phyloP scores from a whole-genome alignment of 2,113 vertebrate species.

The Lucifuga dentata region DNA sequence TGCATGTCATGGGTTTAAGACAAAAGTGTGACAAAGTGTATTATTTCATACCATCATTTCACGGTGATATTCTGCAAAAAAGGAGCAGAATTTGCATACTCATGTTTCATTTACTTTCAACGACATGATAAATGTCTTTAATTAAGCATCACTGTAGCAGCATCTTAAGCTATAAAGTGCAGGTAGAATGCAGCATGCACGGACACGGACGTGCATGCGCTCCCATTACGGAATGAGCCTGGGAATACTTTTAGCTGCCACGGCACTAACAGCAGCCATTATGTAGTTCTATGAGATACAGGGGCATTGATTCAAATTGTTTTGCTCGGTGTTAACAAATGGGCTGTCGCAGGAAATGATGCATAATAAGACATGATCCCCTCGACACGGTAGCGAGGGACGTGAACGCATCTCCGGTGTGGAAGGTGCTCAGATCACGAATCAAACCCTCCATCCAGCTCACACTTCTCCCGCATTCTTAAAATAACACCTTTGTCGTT shows the following conservation, averaged over 20 bases:
- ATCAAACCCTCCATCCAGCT: constrained; percentile 23
- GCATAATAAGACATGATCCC: constrained; percentile 51
- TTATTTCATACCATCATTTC: constrained; percentile 21
- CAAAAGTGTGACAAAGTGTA: neutral
- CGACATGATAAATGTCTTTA: constrained; percentile 56
- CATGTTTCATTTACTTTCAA: constrained; percentile 27
- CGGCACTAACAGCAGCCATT: constrained; percentile 62
- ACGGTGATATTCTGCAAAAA: no score
- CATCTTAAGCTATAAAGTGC: constrained; percentile 32
- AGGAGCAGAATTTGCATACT: neutral
- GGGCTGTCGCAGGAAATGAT: constrained; percentile 63
- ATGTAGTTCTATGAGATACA: constrained; percentile 48
- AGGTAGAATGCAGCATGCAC: constrained; percentile 25
- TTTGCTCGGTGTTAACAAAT: constrained; percentile 66
- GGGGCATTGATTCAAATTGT: constrained; percentile 63
- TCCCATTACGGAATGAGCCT: constrained; percentile 41
- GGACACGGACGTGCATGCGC: constrained; percentile 31
- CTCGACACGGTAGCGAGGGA: constrained; percentile 36
- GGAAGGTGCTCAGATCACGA: constrained; percentile 33
- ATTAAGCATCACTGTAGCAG: constrained; percentile 38
- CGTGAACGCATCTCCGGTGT: constrained; percentile 4
- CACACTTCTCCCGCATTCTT: constrained; percentile 19
- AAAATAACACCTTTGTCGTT: constrained; percentile 34
- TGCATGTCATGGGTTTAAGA: constrained; percentile 2
- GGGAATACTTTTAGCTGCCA: constrained; percentile 66